Base-by-base conservation (phyloP, 2,113 vertebrate species). In the Gymnarchus niloticus region DNA sequence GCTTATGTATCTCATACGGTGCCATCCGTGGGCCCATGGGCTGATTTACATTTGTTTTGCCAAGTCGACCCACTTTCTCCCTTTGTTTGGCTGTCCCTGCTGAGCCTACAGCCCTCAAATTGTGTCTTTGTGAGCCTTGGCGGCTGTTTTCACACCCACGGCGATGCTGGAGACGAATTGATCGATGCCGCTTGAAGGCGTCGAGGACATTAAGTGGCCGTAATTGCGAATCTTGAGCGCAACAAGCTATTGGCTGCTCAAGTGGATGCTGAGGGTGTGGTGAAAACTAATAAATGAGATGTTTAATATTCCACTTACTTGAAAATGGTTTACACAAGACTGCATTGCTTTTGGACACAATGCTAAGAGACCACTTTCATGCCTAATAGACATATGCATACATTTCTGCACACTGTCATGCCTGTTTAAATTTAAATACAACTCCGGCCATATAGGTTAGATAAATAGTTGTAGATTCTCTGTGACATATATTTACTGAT, bases 31-130 rank as follows among this genome's bases (percentile, higher is more conserved):
- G 46, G 28, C 78, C 85, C 84, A 78, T 82, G 82, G 81, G 59
- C 86, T 88, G 59, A 86, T 86, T 89, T 88, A 78, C 85, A 88
- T 89, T 82, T 86, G 89, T 84, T 78, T 59, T 81, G 86, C 65
- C 49, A 41, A 76, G 52, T 41, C 51, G 48, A 12, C 6, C 48
- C 46, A 81, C 59, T n/a, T 65, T 49, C n/a, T 17, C 21, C 33
- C 81, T 83, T 83, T 56, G 59, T 84, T 14, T 21, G 14, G 12
- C 48, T 25, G 14, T 65, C 56, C n/a, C 57, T 12, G 41, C 33
- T 19, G 57, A 48, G 65, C 84, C 49, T 19, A 25, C 37, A 46
- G 19, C 44, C 84, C 25, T 28, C 25, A 44, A 80, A n/a, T 28
- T 41, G 23, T 33, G 51, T n/a, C 84, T 73, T 44, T n/a, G 28